phyloP scores from a whole-genome alignment of 2,888 invertebrate species.

The Diarsia brunnea region DNA sequence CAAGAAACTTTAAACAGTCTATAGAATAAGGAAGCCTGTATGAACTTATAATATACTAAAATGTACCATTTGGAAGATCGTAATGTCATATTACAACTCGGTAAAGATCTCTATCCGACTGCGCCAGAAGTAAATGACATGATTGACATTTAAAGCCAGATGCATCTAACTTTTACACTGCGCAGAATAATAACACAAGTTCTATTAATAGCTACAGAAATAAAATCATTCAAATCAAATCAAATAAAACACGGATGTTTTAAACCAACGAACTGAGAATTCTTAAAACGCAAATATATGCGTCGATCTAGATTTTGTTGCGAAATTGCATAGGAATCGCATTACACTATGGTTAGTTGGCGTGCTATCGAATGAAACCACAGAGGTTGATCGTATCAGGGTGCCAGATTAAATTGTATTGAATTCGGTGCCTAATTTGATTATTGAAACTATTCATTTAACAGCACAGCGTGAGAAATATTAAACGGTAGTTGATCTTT shows the following conservation, averaged over 20 bases:
- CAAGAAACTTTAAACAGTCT: background rate
- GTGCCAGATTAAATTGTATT: slow-evolving; percentile 33
- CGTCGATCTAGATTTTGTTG: slow-evolving; percentile 55
- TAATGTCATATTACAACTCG: background rate
- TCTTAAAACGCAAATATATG: slow-evolving; percentile 40
- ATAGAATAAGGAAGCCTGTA: background rate
- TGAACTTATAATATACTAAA: background rate
- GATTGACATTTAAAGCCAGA: slow-evolving; percentile 40
- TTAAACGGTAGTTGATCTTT: background rate
- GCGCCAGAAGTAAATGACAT: slow-evolving; percentile 9
- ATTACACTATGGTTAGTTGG: slow-evolving; percentile 48
- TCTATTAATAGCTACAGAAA: slow-evolving; percentile 16
- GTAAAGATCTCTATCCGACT: slow-evolving; percentile 10
- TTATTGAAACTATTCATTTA: slow-evolving; percentile 24
- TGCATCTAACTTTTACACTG: slow-evolving; percentile 18
- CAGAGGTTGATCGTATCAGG: slow-evolving; percentile 50
- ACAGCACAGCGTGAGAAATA: slow-evolving; percentile 40
- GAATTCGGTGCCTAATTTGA: slow-evolving; percentile 26
- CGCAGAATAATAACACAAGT: slow-evolving; percentile 18
- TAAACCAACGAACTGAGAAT: slow-evolving; percentile 32
- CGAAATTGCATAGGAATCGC: slow-evolving; percentile 51
- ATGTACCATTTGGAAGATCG: background rate
- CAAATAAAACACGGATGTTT: slow-evolving; percentile 41
- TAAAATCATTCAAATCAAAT: slow-evolving; percentile 28
- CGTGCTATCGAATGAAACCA: slow-evolving; percentile 47